phyloP scores from a whole-genome alignment of 1,140 invertebrate genomes.

The Chrysomallon squamiferum region DNA sequence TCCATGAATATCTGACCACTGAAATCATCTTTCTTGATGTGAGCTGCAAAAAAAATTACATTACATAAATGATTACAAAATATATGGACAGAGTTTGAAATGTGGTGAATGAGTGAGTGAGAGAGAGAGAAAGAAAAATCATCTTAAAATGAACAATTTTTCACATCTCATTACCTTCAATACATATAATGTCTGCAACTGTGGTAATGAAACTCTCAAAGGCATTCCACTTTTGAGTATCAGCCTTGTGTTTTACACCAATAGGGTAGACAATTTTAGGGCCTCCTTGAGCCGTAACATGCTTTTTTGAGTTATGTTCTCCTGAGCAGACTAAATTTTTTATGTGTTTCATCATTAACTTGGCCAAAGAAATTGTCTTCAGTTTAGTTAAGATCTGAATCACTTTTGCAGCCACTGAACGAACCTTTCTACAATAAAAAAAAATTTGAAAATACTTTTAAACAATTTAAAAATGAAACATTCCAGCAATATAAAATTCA shows the following conservation, averaged over 20 bases:
- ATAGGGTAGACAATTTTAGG: slow-evolving; percentile 2
- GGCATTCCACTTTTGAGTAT: background rate
- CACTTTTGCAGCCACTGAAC: background rate
- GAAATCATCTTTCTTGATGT: background rate
- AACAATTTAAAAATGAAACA: too few species aligned
- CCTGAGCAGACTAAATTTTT: background rate
- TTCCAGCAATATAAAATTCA: too few species aligned
- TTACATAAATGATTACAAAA: background rate
- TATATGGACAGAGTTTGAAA: background rate
- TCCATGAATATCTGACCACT: background rate
- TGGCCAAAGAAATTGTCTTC: background rate
- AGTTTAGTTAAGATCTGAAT: background rate
- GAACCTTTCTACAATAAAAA: slow-evolving; percentile 3
- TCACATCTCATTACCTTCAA: slow-evolving; percentile 2
- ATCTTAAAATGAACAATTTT: too few species aligned
- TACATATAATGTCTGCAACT: background rate
- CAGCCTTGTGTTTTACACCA: slow-evolving; percentile 1
- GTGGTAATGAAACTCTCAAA: background rate
- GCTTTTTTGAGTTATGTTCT: background rate
- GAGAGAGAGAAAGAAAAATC: background rate
- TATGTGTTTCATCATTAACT: background rate
- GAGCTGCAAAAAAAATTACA: background rate
- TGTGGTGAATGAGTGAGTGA: background rate
- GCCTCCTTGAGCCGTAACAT: background rate
- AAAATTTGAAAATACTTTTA: too few species aligned